Evolutionary conservation across 2,888 invertebrate species (phyloP).

Genomic region (Mayetiola destructor): DNA sequence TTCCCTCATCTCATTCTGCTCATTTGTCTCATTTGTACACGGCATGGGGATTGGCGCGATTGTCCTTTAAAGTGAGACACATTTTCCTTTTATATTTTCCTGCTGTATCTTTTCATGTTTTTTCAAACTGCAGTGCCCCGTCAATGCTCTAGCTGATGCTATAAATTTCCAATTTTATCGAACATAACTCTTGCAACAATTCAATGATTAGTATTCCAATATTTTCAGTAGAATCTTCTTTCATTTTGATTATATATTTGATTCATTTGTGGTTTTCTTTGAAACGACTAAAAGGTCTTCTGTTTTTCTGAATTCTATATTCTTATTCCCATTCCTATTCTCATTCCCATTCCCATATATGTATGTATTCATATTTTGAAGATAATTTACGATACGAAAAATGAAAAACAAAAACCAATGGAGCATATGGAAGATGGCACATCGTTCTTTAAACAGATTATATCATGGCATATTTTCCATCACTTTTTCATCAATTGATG

Average conservation of each 20-base stretch:
- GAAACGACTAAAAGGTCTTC: too few species aligned
- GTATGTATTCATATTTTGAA: background rate
- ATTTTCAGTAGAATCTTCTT: background rate
- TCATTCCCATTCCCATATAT: background rate
- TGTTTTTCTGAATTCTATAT: too few species aligned
- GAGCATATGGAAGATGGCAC: too few species aligned
- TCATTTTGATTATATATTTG: background rate
- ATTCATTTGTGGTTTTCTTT: too few species aligned
- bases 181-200: constrained; percentile 9
- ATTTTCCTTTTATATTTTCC: background rate
- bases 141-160: background rate
- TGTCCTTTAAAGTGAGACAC: background rate
- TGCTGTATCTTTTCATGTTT: background rate
- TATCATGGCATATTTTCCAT: too few species aligned
- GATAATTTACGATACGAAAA: background rate
- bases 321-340: too few species aligned
- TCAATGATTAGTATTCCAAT: constrained; percentile 7
- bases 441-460: too few species aligned
- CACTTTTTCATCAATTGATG: too few species aligned
- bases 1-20: background rate
- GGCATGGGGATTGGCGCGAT: too few species aligned
- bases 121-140: background rate
- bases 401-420: background rate
- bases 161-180: constrained; percentile 11
- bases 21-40: too few species aligned